Evolutionary conservation across 2,888 invertebrate species (phyloP).

Genomic region (Thereva nobilitata): DNA sequence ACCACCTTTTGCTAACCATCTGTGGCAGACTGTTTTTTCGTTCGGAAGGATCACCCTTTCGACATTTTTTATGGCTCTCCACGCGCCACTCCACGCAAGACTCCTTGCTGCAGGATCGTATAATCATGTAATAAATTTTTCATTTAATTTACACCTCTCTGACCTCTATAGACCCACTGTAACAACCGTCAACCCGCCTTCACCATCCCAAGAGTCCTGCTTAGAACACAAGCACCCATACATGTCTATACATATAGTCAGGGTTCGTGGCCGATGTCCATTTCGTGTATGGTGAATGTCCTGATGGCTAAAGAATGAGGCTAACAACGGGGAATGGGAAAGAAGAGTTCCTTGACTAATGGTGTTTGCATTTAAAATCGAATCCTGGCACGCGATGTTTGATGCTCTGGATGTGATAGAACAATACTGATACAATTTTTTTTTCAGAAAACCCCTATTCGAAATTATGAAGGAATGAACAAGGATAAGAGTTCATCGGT

Average conservation of each 20-base stretch:
- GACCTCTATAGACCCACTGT: not conserved
- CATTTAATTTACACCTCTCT: constrained; percentile 18
- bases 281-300: constrained; percentile 33
- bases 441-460: constrained; percentile 8
- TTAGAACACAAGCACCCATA: no score
- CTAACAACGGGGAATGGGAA: constrained; percentile 21
- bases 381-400: constrained; percentile 39
- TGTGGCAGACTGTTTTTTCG: not conserved
- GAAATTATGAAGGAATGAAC: constrained; percentile 11
- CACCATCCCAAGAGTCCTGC: not conserved
- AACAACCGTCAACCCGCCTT: not conserved
- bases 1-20: constrained; percentile 10
- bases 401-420: constrained; percentile 20
- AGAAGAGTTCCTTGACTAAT: constrained; percentile 38
- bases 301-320: constrained; percentile 20
- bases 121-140: constrained; percentile 26
- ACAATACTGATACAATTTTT: constrained; percentile 17
- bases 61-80: constrained; percentile 3
- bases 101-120: not conserved
- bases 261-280: constrained; percentile 26
- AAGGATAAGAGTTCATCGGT: constrained; percentile 11
- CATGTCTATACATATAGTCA: no score
- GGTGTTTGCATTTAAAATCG: constrained; percentile 41
- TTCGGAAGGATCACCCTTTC: not conserved
- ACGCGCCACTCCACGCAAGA: not conserved